Conservation (phyloP, 2,797 vertebrate genomes). For the Bucorvus abyssinicus region DNA sequence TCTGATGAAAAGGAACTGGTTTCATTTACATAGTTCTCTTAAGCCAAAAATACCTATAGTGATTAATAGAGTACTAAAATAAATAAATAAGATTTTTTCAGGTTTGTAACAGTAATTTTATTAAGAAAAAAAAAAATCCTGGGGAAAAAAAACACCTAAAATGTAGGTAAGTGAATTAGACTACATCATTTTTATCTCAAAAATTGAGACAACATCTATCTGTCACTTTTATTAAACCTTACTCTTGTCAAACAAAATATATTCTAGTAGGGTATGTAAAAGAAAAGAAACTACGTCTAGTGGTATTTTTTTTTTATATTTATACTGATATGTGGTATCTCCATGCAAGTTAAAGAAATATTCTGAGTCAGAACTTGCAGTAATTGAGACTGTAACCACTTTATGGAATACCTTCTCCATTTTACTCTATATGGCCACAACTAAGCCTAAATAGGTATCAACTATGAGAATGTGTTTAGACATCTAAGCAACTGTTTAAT, state of each 20-base stretch:
- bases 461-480: not conserved
- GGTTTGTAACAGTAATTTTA: not conserved
- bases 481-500: not conserved
- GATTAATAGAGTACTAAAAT: not conserved
- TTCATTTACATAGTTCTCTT: not conserved
- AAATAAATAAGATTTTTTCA: not conserved
- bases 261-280: not conserved
- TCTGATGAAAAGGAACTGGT: not conserved
- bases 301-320: not conserved
- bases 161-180: rapidly evolving
- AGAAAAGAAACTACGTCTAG: not conserved
- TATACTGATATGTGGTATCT: not conserved
- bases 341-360: not conserved
- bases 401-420: not conserved
- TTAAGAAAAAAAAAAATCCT: not conserved
- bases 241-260: not conserved
- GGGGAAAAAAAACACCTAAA: not conserved
- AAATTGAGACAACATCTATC: not conserved
- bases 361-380: not conserved
- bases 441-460: not conserved
- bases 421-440: not conserved
- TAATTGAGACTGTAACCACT: not conserved
- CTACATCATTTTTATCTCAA: not conserved
- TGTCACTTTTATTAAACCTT: not conserved
- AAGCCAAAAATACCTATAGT: not conserved